Conservation (phyloP, 1,140 invertebrate species). For the Conus betulinus region DNA sequence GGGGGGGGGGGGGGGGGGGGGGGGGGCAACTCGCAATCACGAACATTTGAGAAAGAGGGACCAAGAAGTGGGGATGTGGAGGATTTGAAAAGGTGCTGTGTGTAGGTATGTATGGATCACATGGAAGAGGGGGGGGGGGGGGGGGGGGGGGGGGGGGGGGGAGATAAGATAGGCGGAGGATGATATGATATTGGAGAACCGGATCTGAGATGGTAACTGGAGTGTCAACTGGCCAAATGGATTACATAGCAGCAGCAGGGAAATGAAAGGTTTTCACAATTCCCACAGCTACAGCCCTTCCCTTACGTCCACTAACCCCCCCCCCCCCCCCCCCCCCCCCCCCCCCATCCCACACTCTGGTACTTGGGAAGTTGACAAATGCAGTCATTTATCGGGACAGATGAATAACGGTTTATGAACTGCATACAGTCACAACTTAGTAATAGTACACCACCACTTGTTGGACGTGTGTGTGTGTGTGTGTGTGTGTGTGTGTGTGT, state of each 20-base stretch:
- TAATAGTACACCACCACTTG: too few species aligned
- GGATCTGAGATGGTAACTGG: not conserved
- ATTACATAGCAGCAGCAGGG: not conserved
- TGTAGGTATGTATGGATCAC: not conserved
- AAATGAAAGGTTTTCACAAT: slow-evolving; percentile 4
- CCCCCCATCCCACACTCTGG: too few species aligned
- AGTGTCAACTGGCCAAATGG: not conserved
- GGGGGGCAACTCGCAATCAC: not conserved
- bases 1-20: not conserved
- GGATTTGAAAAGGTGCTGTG: not conserved
- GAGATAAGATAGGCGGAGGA: not conserved
- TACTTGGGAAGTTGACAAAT: too few species aligned
- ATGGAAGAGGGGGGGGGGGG: not conserved
- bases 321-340: too few species aligned
- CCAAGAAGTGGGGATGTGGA: not conserved
- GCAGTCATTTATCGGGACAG: too few species aligned
- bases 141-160: not conserved
- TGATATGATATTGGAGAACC: not conserved
- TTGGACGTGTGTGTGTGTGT: too few species aligned
- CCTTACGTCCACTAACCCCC: too few species aligned
- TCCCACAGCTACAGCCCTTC: too few species aligned
- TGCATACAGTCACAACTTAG: too few species aligned
- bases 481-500: too few species aligned
- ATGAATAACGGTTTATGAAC: too few species aligned
- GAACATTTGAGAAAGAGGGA: not conserved